Evolutionary conservation across 2,888 invertebrate species (phyloP), one percentile per base, ranked within the genome.

Genomic region (Dryobotodes eremita): DNA sequence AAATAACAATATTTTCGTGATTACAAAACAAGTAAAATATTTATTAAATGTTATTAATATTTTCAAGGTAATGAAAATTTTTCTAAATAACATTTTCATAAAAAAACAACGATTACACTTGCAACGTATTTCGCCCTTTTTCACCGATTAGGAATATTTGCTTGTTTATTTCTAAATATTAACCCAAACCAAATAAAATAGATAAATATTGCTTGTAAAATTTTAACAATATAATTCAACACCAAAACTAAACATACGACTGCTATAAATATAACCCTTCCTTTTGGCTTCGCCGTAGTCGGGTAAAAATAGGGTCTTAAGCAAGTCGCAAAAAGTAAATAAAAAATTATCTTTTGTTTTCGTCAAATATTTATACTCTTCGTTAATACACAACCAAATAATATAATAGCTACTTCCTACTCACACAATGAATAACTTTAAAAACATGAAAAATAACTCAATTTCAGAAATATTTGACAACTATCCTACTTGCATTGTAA

Each of bases 11-110:
- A 68, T 61, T 42, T 68, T 64, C 50, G 17, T 70, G 50, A 69
- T 80, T 80, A 26, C 10, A 83, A 85, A 80, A 84, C 80, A 70
- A 85, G 80, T 84, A 62, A 79, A 84, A 64, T 84, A 80, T 62
- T 42, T 50, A 55, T 26, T 23, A 17, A 79, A 66, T 65, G 80
- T 79, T 79, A 57, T 55, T 48, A 36, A 55, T 48, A 20, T 17
- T 79, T 77, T 69, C 36, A 50, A 42, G 48, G 20, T 26, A 1
- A 11, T 50, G 62, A 55, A 77, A 31, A 13, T 46, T 55, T 78
- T 62, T 69, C 11, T 50, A 66, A 26, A 83, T 82, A 83, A 83
- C 69, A 70, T 83, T 83, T 83, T 86, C 53, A 77, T n/a, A 72
- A 80, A 80, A 81, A 83, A 83, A 86, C 84, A 86, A 72, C 62